Base-by-base conservation (phyloP, 2,113 vertebrate species). In the Perca schrenkii region DNA sequence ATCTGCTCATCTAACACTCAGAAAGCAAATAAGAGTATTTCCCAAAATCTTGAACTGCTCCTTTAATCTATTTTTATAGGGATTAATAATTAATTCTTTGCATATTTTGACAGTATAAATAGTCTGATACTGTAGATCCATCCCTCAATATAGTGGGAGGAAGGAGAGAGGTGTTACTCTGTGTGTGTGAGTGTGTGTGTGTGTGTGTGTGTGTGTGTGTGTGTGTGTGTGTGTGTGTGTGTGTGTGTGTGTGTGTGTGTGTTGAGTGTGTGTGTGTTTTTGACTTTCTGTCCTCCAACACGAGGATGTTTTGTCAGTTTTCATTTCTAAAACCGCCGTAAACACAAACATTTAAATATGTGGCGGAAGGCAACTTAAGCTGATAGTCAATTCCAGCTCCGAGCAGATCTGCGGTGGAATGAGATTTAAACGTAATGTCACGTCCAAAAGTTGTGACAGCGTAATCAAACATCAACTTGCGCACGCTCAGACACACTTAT, bases 361-460 rank as follows among this genome's bases (percentile, higher is more conserved):
- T 47, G 72, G 28, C 10, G 49, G 67, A 47, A 13, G 2, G 69
- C 82, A 73, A 78, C 84, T 88, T 88, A 90, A 89, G 86, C 86
- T 54, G 80, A 86, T 69, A 78, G 85, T 80, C 76, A 84, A 83
- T 90, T 87, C 80, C 72, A 40, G 62, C 74, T 75, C 40, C 1
- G 71, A 79, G 70, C 64, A 31, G 69, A 76, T 85, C 79, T 56
- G 79, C 70, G 1, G 54, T 54, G 66, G 65, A 75, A 79, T 66
- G 88, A 87, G 75, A 90, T 77, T 79, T 82, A 89, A 86, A 81
- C 21, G 82, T 83, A 68, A 83, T 49, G 57, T 85, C 80, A 58
- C 12, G 1, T 89, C 79, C 65, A 61, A 75, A 43, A 88, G 49
- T 84, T 79, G 77, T 86, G 92, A 93, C 91, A 91, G 90, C 6